A percentile compares a stretch with the other conserved stretches of the same genome.
Evolutionary conservation across 2,797 vertebrate species (phyloP).

Genomic region (Valencia hispanica): DNA sequence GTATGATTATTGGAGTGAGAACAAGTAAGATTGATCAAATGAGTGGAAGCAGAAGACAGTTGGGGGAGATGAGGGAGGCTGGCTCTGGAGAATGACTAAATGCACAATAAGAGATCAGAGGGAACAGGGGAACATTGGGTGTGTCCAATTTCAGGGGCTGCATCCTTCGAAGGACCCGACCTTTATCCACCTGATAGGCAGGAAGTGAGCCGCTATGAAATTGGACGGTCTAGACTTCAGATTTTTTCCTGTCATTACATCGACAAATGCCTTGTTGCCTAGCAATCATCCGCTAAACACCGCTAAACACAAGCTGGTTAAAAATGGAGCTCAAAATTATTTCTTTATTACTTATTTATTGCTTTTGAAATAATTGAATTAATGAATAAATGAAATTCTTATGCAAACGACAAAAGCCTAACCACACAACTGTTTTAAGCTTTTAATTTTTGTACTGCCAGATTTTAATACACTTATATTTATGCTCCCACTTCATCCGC

Average conservation of each 20-base stretch:
- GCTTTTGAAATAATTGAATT: neutral
- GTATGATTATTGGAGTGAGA: no score
- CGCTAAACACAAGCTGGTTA: neutral
- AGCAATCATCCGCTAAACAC: no score
- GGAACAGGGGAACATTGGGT: no score
- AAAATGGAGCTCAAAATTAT: neutral
- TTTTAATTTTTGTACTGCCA: neutral
- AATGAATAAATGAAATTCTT: neutral
- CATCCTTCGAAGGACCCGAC: no score
- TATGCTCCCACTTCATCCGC: neutral
- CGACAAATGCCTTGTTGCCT: neutral
- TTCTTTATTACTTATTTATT: neutral
- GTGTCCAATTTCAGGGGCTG: no score
- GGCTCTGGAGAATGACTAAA: no score
- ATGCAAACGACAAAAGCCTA: neutral
- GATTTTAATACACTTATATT: neutral
- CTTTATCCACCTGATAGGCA: neutral
- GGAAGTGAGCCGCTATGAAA: neutral
- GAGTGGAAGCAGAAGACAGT: no score
- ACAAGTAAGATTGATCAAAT: no score
- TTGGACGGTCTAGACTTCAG: neutral
- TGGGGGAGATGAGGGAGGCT: no score
- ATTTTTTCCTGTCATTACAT: neutral
- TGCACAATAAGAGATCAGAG: no score
- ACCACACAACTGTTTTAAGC: neutral